Conservation (phyloP, 2,888 invertebrate species). For the Papilio gigon region DNA sequence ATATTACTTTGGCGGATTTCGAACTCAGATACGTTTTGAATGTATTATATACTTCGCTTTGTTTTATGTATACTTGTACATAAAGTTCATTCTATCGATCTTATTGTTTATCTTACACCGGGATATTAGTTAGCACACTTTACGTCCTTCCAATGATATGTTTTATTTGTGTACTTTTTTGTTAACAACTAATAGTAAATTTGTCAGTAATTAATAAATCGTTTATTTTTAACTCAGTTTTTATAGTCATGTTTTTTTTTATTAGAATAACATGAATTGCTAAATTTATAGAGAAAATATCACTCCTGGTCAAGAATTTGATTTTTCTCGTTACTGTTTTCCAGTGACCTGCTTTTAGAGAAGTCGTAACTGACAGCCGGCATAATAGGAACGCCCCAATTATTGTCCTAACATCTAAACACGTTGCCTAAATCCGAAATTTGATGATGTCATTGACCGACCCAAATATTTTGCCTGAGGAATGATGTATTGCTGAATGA, state of each 20-base stretch:
- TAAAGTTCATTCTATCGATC: constrained; percentile 68
- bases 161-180: constrained; percentile 41
- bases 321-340: constrained; percentile 29
- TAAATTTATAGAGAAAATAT: neutral
- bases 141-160: constrained; percentile 54
- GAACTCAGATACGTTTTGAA: constrained; percentile 73
- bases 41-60: constrained; percentile 58
- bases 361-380: constrained; percentile 21
- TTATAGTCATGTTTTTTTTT: too few species aligned
- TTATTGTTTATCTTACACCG: constrained; percentile 54
- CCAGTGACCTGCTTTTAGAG: constrained; percentile 6
- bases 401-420: constrained; percentile 51
- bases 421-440: constrained; percentile 55
- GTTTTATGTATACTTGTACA: constrained; percentile 61
- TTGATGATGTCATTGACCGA: constrained; percentile 71
- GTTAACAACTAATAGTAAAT: constrained; percentile 13
- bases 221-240: too few species aligned
- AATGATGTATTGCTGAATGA: constrained; percentile 69
- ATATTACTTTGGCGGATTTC: constrained; percentile 73
- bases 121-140: constrained; percentile 73
- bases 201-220: too few species aligned
- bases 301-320: neutral
- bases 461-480: constrained; percentile 67
- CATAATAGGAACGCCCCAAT: constrained; percentile 48
- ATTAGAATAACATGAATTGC: neutral